Conservation (phyloP, 2,888 invertebrate species). For the Mycalesis mineus region DNA sequence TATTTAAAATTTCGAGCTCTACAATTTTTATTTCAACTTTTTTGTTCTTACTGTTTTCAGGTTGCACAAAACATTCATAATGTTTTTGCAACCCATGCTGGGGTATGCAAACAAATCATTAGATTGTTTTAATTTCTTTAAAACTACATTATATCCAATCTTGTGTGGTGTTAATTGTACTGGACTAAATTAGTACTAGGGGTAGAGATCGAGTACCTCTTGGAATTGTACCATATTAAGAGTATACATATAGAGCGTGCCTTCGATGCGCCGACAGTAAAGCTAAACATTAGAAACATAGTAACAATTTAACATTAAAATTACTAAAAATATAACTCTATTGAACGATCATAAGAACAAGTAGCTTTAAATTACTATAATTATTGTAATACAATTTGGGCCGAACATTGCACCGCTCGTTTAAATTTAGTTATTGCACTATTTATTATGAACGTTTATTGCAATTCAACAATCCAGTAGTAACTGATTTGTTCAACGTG, state of each 20-base stretch:
- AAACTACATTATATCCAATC: no score
- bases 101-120: no score
- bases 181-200: no score
- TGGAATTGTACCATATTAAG: no score
- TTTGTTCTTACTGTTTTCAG: no score
- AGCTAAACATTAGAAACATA: conserved; percentile 30
- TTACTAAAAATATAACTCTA: conserved; percentile 4
- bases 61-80: no score
- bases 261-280: conserved; percentile 7
- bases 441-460: not conserved
- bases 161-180: no score
- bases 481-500: not conserved
- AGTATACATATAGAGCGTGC: not conserved
- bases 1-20: no score
- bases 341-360: conserved; percentile 9
- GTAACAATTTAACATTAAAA: conserved; percentile 23
- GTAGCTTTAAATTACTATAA: not conserved
- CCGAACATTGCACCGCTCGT: not conserved
- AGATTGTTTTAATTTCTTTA: no score
- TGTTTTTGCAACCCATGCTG: no score
- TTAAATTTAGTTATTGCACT: not conserved
- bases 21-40: no score
- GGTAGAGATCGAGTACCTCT: no score
- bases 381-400: not conserved
- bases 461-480: not conserved